Conservation (phyloP, 2,113 vertebrate species). For the Diadophis punctatus region DNA sequence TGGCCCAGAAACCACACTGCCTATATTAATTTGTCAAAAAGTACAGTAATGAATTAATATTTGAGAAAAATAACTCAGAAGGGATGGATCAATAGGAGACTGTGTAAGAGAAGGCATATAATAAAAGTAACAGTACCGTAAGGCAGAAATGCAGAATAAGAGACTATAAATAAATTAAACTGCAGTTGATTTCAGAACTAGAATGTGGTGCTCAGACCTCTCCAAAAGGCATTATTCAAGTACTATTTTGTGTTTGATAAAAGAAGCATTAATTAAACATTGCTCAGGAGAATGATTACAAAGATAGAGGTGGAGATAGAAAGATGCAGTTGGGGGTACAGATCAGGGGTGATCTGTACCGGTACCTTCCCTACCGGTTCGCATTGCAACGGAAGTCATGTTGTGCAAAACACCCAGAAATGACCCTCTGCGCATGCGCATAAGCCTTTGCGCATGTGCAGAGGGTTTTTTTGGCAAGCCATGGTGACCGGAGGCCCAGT, state of each 20-base stretch:
- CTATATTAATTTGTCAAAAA: not conserved
- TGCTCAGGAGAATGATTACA: not conserved
- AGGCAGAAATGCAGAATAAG: not conserved
- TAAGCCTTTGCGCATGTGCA: too few species aligned
- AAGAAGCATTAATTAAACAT: not conserved
- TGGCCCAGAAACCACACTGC: not conserved
- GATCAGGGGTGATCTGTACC: too few species aligned
- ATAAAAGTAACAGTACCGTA: not conserved
- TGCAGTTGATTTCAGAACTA: not conserved
- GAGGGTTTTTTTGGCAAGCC: too few species aligned
- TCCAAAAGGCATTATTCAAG: not conserved
- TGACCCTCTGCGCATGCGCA: too few species aligned
- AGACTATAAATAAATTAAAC: not conserved
- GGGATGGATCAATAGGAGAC: not conserved
- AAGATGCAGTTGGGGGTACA: not conserved
- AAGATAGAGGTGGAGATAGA: not conserved
- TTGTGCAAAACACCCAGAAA: too few species aligned
- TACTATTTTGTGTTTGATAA: not conserved
- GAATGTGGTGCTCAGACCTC: not conserved
- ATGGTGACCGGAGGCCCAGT: too few species aligned
- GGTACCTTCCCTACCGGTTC: too few species aligned
- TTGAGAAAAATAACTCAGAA: not conserved
- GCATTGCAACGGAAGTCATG: too few species aligned
- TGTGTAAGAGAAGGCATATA: not conserved
- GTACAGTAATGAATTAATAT: not conserved